Base-by-base conservation (phyloP, 2,797 vertebrate genomes). In the Xenentodon cancila region DNA sequence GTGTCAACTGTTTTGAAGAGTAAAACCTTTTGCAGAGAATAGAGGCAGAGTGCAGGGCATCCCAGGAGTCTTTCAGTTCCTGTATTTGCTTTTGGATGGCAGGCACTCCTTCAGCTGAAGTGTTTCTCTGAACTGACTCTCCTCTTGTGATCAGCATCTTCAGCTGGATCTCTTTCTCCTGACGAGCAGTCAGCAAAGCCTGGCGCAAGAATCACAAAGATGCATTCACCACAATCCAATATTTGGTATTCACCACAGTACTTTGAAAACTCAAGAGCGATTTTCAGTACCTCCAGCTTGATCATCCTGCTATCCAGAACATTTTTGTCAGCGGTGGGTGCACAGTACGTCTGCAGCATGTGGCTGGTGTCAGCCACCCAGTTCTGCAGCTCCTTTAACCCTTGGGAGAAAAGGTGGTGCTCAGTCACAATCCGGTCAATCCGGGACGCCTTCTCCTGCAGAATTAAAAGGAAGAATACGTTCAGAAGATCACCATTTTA, bases 121-220 rank as follows among this genome's bases (percentile, higher is more conserved):
- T 98, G 84, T 95, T 98, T 75, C 97, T 96, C 70, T 98, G 93
- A 56, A 99, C 96, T 1, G 95, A 96, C 77, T 99, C 98, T 58
- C 97, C 98, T 86, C 96, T 93, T 27, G 96, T 95, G 73, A 96
- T 85, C 70, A 96, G 65, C 94, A 98, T 97, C 90, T 97, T 99
- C 85, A 99, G 91, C 85, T 98, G 96, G 54, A 99, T 98, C 94
- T 99, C 98, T 74, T 96, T 98, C 82, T 99, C 98, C 77, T 99
- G 97, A 51, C 95, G 96, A 49, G 95, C 92, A 0, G 95, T 92
- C 59, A 99, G 77, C 51, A 99, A 86, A 17, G 91, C 91, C 91
- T 92, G 73, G 32, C 5, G 57, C 45, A 57, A 45, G 12, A 67
- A 62, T 40, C 30, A 84, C 19, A 71, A 25, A 48, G 13, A 37